Conservation (phyloP, 2,113 vertebrate species). For the Seriola aureovittata region DNA sequence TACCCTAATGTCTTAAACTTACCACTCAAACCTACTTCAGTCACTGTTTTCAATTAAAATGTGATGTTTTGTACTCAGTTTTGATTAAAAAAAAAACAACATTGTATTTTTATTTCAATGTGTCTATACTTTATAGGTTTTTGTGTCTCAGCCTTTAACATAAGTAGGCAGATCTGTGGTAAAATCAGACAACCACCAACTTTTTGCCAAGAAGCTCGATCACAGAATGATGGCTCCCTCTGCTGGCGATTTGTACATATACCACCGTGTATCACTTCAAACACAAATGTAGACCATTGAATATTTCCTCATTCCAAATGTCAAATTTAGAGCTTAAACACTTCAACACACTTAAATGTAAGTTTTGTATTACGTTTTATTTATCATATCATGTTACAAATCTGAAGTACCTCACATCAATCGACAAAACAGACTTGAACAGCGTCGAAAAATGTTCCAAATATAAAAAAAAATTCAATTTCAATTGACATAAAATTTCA, state of each 20-base stretch:
- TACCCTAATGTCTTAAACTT: not conserved
- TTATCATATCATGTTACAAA: constrained; percentile 37
- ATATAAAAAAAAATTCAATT: constrained; percentile 43
- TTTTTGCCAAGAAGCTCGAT: not conserved
- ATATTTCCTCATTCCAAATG: not conserved
- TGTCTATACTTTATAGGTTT: not conserved
- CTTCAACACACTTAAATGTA: not conserved
- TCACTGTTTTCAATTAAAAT: not conserved
- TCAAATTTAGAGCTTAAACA: no score
- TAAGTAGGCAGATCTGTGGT: not conserved
- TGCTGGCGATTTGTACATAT: constrained; percentile 29
- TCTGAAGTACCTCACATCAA: constrained; percentile 49
- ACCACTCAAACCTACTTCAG: not conserved
- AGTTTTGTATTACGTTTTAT: constrained; percentile 54
- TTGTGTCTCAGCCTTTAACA: not conserved
- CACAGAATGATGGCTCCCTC: constrained; percentile 31
- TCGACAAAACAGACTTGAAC: constrained; percentile 42
- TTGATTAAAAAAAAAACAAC: constrained; percentile 21
- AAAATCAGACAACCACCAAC: not conserved
- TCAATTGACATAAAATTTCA: not conserved
- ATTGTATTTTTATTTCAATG: not conserved
- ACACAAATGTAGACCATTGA: not conserved
- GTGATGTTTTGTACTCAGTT: not conserved
- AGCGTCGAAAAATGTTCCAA: constrained; percentile 2
- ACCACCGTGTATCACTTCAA: not conserved